Base-by-base conservation (phyloP, 2,888 invertebrate genomes). In the Drosophila cracens region DNA sequence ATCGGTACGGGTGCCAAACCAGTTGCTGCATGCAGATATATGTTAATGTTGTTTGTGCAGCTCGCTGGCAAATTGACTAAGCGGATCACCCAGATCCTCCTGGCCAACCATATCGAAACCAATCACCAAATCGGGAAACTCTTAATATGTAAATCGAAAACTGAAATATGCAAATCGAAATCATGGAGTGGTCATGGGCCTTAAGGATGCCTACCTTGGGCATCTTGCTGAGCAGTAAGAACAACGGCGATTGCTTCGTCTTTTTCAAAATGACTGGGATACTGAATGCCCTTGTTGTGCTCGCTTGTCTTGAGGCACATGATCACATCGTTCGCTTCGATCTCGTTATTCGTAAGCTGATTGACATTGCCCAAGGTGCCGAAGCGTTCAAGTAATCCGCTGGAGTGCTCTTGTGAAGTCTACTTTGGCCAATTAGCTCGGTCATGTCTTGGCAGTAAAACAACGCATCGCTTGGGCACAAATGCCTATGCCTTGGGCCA, bases 101-200 rank as follows among this genome's bases (percentile, higher is more conserved):
- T 96, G 96, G 0, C 97, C 97, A 0, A 97, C 96, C 63, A 97
- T 93, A 93, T 97, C 97, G 79, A 97, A 96, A 7, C 97, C 97
- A 38, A 95, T 95, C 25, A 97, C 93, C 64, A 95, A 94, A n/a
- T 95, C 93, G 0, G 96, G 96, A 90, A 95, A 95, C 21, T 93
- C 90, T 4, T 86, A 31, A 31, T 31, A 31, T 10, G 31, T 31
- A 31, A 31, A 31, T 31, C 31, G 31, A 10, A 31, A 31, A 31
- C 31, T 31, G 10, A 10, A 31, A 31, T 31, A 10, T 5, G 21
- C 11, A 43, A 40, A 5, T 33, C 1, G 0, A 7, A 31, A 13
- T 6, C 1, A 95, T 93, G 0, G 95, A 95, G 66, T 95, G 94
- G 76, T 96, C 95, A 85, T 97, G 96, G 0, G 95, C 93, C 88